Conservation (phyloP, 2,797 vertebrate species). For the Typhlichthys eigenmanni region DNA sequence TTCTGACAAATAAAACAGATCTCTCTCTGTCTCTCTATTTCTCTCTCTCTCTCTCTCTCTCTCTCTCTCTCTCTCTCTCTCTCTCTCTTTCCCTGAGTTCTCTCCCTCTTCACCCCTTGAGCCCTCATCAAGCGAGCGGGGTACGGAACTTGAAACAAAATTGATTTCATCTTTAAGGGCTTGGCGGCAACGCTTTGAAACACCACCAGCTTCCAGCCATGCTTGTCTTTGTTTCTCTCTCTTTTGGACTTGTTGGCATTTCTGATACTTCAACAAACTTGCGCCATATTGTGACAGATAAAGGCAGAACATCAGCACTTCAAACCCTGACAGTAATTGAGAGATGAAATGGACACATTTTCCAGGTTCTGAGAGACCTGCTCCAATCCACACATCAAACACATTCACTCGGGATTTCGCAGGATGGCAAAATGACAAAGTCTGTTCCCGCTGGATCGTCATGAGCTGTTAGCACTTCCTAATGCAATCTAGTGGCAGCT, state of each 20-base stretch:
- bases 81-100: constrained; percentile 79
- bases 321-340: constrained; percentile 94
- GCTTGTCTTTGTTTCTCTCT: constrained; percentile 55
- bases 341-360: constrained; percentile 77
- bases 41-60: constrained; percentile 75
- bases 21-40: constrained; percentile 79
- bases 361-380: constrained; percentile 67
- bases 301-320: constrained; percentile 88
- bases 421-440: constrained; percentile 48
- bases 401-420: constrained; percentile 58
- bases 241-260: constrained; percentile 50
- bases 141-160: constrained; percentile 95
- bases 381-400: constrained; percentile 68
- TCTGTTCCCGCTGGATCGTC: constrained; percentile 55
- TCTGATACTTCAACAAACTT: constrained; percentile 89
- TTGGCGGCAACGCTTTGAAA: constrained; percentile 87
- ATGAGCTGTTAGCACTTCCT: constrained; percentile 59
- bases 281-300: constrained; percentile 95
- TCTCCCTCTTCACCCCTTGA: constrained; percentile 89
- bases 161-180: constrained; percentile 97
- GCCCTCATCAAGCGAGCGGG: constrained; percentile 82
- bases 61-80: constrained; percentile 71
- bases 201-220: constrained; percentile 85
- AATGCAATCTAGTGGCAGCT: constrained; percentile 61
- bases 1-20: constrained; percentile 98